Base-by-base conservation (phyloP, 1,140 invertebrate species). In the Bombus impatiens region DNA sequence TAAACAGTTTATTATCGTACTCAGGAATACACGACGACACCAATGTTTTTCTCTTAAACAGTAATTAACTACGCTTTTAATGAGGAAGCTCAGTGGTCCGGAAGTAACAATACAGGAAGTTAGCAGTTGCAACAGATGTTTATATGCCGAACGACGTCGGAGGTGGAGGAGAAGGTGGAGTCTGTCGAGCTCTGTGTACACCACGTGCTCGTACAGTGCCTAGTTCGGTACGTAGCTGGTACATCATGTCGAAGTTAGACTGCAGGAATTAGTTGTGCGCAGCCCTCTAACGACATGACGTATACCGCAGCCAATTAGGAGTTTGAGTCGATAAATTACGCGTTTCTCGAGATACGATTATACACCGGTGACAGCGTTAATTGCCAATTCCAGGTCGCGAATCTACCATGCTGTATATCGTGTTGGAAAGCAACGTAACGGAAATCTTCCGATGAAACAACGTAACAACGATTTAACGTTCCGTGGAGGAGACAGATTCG, bases 251-350 rank as follows among this genome's bases (percentile, higher is more conserved):
- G 91, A 90, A 92, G 91, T 89, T 89, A 91, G 88, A 90, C 90
- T 88, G 86, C 75, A 87, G 90, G 88, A 91, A 91, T 91, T 89
- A 91, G 90, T 91, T 91, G 88, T 88, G 90, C 87, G 86, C 90
- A 84, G 88, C 88, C 89, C 86, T 84, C 88, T 91, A 91, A 91
- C 89, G 90, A 91, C 84, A 88, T 91, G 90, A 91, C 89, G 86
- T 88, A 87, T 79, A 88, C 92, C 87, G 88, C 87, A 92, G 90
- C 90, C 92, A 93, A 93, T 93, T 93, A 93, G 91, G 91, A 93
- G 92, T 93, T 93, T 88, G 89, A 93, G 89, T 92, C 88, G 88
- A 90, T 91, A 91, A 92, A 93, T 93, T 93, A 92, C 91, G 90
- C 92, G 90, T 91, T 93, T 89, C 88, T 89, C 86, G 88, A 91